A percentile compares a stretch with the other conserved stretches of the same genome.
These are phyloP conservation scores for Notolabrus celidotus DNA, from an alignment of 2,797 vertebrate species.

Conservation along the genomic window DNA sequence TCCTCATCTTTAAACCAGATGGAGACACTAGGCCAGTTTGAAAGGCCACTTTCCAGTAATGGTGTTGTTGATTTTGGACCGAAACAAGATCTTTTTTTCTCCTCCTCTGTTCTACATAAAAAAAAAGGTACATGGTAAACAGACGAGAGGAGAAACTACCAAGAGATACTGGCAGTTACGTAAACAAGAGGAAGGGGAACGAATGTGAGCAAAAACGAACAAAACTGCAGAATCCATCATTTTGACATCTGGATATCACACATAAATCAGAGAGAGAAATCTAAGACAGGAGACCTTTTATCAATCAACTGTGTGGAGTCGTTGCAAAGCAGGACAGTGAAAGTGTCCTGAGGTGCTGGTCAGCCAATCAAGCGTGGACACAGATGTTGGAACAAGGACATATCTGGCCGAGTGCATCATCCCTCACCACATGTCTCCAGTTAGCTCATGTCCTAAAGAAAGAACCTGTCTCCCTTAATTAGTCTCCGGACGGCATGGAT, in stretches of 20 bases:
- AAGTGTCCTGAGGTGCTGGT: constrained; percentile 39
- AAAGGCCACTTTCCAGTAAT: constrained; percentile 52
- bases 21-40: constrained; percentile 42
- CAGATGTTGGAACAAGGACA: constrained; percentile 35
- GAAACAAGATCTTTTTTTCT: constrained; percentile 25
- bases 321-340: constrained; percentile 3
- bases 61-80: constrained; percentile 71
- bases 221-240: constrained; percentile 20
- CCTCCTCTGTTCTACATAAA: constrained; percentile 33
- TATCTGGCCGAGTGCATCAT: constrained; percentile 36
- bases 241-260: constrained; percentile 29
- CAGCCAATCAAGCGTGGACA: constrained; percentile 27
- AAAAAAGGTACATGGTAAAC: constrained; percentile 50
- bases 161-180: constrained; percentile 38
- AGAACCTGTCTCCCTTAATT: constrained; percentile 31
- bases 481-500: constrained; percentile 27
- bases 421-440: constrained; percentile 47
- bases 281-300: not conserved
- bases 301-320: not conserved
- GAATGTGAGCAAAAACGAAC: constrained; percentile 33
- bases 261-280: constrained; percentile 16
- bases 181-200: constrained; percentile 23
- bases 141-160: constrained; percentile 40
- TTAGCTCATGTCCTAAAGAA: constrained; percentile 48
- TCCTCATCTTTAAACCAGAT: constrained; percentile 70